These are phyloP conservation scores for Margarornis squamiger DNA, from an alignment of 2,797 vertebrate species.

Conservation along the genomic window DNA sequence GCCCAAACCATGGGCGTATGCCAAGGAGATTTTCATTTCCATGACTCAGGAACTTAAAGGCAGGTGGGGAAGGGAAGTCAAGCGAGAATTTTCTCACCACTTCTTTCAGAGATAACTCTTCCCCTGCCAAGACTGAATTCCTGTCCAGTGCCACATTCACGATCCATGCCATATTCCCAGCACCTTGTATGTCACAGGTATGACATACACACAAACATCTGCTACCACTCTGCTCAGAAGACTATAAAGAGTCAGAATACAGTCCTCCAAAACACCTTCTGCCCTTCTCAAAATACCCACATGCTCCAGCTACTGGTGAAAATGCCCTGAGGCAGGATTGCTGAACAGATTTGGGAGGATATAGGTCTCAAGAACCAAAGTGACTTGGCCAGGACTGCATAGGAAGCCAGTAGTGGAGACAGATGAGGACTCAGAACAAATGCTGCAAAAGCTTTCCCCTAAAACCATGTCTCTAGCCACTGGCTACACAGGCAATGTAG, in stretches of 20 bases:
- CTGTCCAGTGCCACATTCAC: not conserved
- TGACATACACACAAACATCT: not conserved
- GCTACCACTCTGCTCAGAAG: not conserved
- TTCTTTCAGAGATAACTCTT: slow-evolving; percentile 40
- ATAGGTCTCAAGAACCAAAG: not conserved
- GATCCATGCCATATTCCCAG: not conserved
- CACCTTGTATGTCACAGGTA: slow-evolving; percentile 4
- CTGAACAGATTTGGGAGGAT: not conserved
- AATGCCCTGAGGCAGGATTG: not conserved
- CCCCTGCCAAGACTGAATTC: slow-evolving; percentile 11
- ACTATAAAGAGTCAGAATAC: not conserved
- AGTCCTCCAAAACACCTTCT: not conserved
- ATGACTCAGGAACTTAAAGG: slow-evolving; percentile 64
- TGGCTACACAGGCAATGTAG: not conserved
- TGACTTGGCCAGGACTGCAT: not conserved
- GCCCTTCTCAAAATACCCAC: not conserved
- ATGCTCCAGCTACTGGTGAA: not conserved
- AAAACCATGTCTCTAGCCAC: not conserved
- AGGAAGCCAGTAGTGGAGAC: not conserved
- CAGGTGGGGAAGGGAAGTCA: slow-evolving; percentile 63
- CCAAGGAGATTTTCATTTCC: slow-evolving; percentile 60
- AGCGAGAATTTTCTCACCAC: slow-evolving; percentile 58
- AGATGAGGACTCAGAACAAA: not conserved
- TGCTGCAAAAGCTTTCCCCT: not conserved
- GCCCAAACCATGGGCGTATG: slow-evolving; percentile 56